Conservation (phyloP, 92 coral and sea anemone species). For the Zoanthus gigantus region DNA sequence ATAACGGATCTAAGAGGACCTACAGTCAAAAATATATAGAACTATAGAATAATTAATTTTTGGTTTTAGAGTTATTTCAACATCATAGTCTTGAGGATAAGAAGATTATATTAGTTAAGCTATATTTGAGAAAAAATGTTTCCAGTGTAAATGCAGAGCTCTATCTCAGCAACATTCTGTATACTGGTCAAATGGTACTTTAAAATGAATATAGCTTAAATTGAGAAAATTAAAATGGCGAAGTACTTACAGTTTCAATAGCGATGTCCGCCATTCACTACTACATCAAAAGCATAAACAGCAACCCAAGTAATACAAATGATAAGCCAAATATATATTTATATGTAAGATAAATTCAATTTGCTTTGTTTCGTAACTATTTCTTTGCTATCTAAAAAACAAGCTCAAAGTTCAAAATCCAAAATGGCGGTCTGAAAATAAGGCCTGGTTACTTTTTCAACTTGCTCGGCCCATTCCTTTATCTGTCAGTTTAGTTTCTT, state of each 20-base stretch:
- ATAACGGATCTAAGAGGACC: not conserved
- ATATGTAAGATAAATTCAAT: not conserved
- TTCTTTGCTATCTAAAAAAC: conserved; percentile 4
- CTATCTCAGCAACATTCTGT: conserved; percentile 6
- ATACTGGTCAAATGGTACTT: not conserved
- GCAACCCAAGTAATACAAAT: conserved; percentile 4
- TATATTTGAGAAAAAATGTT: conserved; percentile 4
- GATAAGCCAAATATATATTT: conserved; percentile 4
- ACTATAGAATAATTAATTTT: not conserved
- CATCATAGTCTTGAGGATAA: not conserved
- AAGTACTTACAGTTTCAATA: conserved; percentile 2
- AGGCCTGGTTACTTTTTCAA: conserved; percentile 28
- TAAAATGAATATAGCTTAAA: not conserved
- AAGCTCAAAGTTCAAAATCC: not conserved
- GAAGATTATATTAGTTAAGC: not conserved
- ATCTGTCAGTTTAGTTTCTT: conserved; percentile 20
- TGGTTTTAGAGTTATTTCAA: not conserved
- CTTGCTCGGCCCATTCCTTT: conserved; percentile 25
- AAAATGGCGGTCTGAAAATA: conserved; percentile 9
- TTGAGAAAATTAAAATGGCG: not conserved
- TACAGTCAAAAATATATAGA: conserved; percentile 3
- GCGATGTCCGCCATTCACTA: not conserved
- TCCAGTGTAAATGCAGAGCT: not conserved
- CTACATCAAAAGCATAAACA: conserved; percentile 2
- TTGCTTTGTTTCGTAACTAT: not conserved